Evolutionary conservation across 2,113 vertebrate species (phyloP).

Genomic region (Sakesphorus luctuosus): DNA sequence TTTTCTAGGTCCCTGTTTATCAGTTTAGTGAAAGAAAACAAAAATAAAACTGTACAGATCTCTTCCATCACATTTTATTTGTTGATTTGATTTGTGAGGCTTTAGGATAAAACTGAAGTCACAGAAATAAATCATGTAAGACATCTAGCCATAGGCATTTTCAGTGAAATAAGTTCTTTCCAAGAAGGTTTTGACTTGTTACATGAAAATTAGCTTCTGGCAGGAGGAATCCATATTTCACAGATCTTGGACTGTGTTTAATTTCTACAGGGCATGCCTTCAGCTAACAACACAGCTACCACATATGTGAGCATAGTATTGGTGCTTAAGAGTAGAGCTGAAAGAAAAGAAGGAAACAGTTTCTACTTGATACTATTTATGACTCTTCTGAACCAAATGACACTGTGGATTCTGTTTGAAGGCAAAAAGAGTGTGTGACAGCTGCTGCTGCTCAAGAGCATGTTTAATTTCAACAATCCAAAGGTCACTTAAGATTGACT

Average conservation of each 20-base stretch:
- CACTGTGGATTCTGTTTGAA: not conserved
- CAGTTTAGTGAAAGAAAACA: not conserved
- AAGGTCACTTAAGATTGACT: conserved; percentile 11
- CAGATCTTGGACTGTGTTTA: conserved; percentile 11
- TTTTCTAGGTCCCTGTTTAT: conserved; percentile 8
- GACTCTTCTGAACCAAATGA: not conserved
- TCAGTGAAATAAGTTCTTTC: conserved; percentile 34
- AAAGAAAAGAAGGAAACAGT: not conserved
- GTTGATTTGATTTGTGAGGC: conserved; percentile 24
- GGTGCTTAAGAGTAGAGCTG: not conserved
- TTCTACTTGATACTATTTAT: not conserved
- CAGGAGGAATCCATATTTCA: conserved; percentile 28
- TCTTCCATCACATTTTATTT: conserved; percentile 30
- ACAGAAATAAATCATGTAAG: conserved; percentile 40
- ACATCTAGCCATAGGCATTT: conserved; percentile 38
- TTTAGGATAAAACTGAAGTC: conserved; percentile 38
- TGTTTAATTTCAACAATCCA: not conserved
- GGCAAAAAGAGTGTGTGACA: not conserved
- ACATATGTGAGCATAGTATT: not conserved
- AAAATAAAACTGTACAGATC: conserved; percentile 34
- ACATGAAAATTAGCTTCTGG: conserved; percentile 46
- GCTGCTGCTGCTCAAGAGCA: not conserved
- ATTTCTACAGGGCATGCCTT: conserved; percentile 35
- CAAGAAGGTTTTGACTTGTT: conserved; percentile 56
- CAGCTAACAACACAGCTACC: conserved; percentile 1